These are phyloP conservation scores for Caenorhabditis elegans DNA, from an alignment of 1,140 invertebrate species.

Conservation along the genomic window WBcel235 BX284606.5:3065501-3066000, in stretches of 20 bases:
- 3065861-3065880: no score
- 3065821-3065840: no score
- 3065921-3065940: no score
- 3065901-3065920: no score
- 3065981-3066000: no score
- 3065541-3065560: background rate
- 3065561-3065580: background rate
- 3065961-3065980: background rate
- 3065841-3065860: no score
- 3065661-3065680: background rate
- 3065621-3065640: background rate
- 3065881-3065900: no score
- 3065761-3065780: background rate
- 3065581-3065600: slow-evolving; percentile 18
- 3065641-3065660: slow-evolving; percentile 12
- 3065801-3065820: background rate
- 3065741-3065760: slow-evolving; percentile 17
- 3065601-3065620: background rate
- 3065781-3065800: background rate
- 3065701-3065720: background rate
- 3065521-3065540: slow-evolving; percentile 27
- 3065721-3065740: background rate
- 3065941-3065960: no score
- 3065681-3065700: slow-evolving; percentile 14
- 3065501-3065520: slow-evolving; percentile 12